These are phyloP conservation scores for Rotaria sp. DNA, from an alignment of 2,888 invertebrate genomes.

Conservation along the genomic window DNA sequence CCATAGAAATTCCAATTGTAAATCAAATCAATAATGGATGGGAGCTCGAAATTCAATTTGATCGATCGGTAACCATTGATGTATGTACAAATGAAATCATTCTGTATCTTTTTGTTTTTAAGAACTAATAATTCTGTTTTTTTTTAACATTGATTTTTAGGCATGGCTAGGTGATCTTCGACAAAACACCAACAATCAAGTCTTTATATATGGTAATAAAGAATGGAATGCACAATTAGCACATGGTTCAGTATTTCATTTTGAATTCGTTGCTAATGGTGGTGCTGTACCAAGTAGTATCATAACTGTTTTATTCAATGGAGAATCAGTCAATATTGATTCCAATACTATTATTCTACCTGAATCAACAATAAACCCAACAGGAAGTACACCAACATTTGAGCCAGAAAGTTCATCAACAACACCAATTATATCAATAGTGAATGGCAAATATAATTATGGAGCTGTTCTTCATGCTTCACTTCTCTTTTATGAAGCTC, in stretches of 20 bases:
- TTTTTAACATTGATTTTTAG: not conserved
- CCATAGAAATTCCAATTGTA: not conserved
- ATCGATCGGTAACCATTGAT: not conserved
- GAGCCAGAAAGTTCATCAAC: not conserved
- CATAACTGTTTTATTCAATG: not conserved
- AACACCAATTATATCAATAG: not conserved
- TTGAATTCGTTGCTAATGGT: not conserved
- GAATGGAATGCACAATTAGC: not conserved
- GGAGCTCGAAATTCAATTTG: not conserved
- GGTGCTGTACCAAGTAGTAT: not conserved
- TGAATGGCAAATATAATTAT: conserved; percentile 44
- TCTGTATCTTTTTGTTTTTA: too few relatives aligned
- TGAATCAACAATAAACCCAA: not conserved
- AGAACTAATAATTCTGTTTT: too few relatives aligned
- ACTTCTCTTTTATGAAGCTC: conserved; percentile 51
- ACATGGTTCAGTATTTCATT: not conserved
- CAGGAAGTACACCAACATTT: not conserved
- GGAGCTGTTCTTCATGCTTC: conserved; percentile 48
- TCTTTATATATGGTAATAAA: not conserved
- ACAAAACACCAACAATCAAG: not conserved
- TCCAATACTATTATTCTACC: not conserved
- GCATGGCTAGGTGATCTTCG: not conserved
- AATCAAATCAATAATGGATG: not conserved
- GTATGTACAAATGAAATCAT: not conserved
- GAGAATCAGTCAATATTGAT: not conserved